Base-by-base conservation (phyloP, 2,888 invertebrate genomes). In the Sinotaia quadrata region DNA sequence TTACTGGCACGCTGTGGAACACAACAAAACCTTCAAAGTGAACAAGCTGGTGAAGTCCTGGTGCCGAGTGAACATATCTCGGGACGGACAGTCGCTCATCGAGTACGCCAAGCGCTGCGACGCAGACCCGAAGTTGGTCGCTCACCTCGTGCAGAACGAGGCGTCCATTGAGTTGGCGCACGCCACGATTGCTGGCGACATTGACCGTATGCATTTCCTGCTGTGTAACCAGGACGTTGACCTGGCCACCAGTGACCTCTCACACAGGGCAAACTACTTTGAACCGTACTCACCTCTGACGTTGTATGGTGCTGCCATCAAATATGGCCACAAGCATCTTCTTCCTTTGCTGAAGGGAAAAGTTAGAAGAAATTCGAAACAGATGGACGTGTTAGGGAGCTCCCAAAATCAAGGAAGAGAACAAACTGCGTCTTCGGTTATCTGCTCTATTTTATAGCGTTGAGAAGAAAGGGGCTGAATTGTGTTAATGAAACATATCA, bases 151-250 rank as follows among this genome's bases (percentile, higher is more conserved):
- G 7, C 75, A 81, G 15, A 78, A 81, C 61, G 82, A 84, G 63
- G 82, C 83, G 3, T 76, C 82, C 8, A 76, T 84, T 18, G 85
- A 85, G 61, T 83, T 86, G 56, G 86, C 86, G 1, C 87, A 87
- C 62, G 85, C 87, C 8, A 84, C 84, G 2, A 81, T 87, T 21
- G 86, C 87, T 5, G 86, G 86, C 0, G 87, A 87, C 57, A 77
- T 75, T 21, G 77, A 79, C 12, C 63, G 80, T n/a, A 84, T 85
- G 83, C 59, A 77, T 33, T 74, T 76, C 60, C 73, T 86, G 21
- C 54, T 84, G 34, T 76, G 78, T 67, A 82, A 85, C 69, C 75
- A 77, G 24, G 68, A 76, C 5, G 78, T 81, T 21, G 84, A 86
- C 69, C 71, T 84, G 49, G 57, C 77, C 52, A 81, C 83, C 15